Percentiles rank a stretch among this genome's conserved stretches.
phyloP scores from a whole-genome alignment of 2,888 invertebrate species.

The Crocallis elinguaria region DNA sequence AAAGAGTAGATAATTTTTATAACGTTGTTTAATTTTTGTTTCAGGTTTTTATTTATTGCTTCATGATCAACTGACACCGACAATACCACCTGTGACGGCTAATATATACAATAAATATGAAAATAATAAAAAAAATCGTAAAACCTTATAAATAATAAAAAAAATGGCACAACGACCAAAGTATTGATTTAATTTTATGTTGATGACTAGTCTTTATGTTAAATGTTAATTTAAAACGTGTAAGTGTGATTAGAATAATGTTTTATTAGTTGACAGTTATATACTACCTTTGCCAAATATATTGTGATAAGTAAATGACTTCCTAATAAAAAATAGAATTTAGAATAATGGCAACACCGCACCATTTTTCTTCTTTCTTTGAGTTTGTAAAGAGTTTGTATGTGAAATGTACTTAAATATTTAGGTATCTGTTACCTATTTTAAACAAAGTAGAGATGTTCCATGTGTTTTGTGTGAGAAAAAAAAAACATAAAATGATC shows the following conservation, averaged over 20 bases:
- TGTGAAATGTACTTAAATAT: constrained; percentile 27
- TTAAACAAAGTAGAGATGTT: constrained; percentile 23
- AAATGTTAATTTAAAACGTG: constrained; percentile 29
- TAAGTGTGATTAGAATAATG: constrained; percentile 23
- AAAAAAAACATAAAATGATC: constrained; percentile 51
- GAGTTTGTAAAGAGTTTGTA: constrained; percentile 2
- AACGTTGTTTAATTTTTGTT: constrained; percentile 29
- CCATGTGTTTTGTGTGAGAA: constrained; percentile 55
- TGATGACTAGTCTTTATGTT: constrained; percentile 65
- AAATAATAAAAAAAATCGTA: constrained; percentile 70
- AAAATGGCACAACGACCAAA: constrained; percentile 85
- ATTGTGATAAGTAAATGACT: constrained; percentile 32
- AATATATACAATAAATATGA: constrained; percentile 46
- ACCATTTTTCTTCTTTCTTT: constrained; percentile 16
- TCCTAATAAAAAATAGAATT: constrained; percentile 8
- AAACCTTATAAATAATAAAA: constrained; percentile 72
- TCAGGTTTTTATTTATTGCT: constrained; percentile 55
- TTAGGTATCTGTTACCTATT: constrained; percentile 22
- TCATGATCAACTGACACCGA: constrained; percentile 77
- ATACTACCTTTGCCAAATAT: constrained; percentile 48
- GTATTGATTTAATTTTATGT: constrained; percentile 65
- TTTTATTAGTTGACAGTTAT: constrained; percentile 48
- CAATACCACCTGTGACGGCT: constrained; percentile 70
- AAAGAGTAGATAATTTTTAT: too few species aligned
- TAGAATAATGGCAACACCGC: constrained; percentile 9